These are phyloP conservation scores for Leptodactylus fuscus DNA, from an alignment of 2,113 vertebrate species.

Conservation along the genomic window DNA sequence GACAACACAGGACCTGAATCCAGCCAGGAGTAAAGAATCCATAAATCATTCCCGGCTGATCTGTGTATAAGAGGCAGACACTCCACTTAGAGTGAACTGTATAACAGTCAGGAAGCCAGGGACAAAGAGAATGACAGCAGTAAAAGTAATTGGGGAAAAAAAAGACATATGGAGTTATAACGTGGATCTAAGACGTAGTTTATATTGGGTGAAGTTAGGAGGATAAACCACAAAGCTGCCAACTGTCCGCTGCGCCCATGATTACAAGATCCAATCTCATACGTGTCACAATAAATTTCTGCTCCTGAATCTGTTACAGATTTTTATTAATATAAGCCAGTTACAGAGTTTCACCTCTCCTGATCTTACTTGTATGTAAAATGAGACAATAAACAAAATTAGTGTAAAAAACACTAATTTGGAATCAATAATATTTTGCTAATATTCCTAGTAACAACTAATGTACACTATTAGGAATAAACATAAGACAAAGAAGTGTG, in stretches of 20 bases:
- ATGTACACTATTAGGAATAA: no score
- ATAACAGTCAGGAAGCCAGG: neutral
- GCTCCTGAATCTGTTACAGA: neutral
- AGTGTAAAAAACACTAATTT: neutral
- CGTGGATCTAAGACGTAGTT: neutral
- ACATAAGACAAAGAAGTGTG: no score
- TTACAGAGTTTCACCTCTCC: neutral
- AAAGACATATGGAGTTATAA: constrained; percentile 6
- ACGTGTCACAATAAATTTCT: constrained; percentile 6
- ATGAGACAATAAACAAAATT: neutral
- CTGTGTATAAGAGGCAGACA: constrained; percentile 32
- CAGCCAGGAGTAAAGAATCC: constrained; percentile 37
- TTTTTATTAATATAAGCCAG: neutral
- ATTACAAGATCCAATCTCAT: neutral
- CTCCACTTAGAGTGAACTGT: constrained; percentile 17
- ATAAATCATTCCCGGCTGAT: constrained; percentile 50
- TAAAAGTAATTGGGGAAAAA: constrained; percentile 8
- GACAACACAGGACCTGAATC: constrained; percentile 40
- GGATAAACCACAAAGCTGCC: constrained; percentile 23
- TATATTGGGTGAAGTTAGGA: constrained; percentile 6
- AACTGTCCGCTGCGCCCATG: neutral
- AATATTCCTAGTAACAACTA: neutral
- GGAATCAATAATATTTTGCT: neutral
- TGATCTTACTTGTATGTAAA: neutral
- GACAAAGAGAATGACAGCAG: neutral